Base-by-base conservation (phyloP, 1,140 invertebrate species). In the Nasonia giraulti region DNA sequence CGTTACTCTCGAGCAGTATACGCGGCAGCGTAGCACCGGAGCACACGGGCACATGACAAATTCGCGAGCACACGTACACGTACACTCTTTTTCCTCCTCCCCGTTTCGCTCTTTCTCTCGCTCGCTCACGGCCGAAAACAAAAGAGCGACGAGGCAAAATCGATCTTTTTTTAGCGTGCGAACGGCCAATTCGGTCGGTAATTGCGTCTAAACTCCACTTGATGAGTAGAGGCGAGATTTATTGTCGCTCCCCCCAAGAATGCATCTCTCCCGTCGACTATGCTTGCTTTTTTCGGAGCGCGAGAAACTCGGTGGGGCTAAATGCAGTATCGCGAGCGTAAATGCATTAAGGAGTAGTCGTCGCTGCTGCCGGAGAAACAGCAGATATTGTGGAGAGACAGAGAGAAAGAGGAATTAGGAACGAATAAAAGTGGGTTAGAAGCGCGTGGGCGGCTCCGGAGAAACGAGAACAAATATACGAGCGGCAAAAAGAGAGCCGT, bases 201-300 rank as follows among this genome's bases (percentile, higher is more conserved):
- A 84, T 79, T 84, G 69, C 66, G n/a, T 84, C 31, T 75, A 84
- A 84, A 77, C 50, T 84, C 44, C 20, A 40, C 83, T 84, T 75
- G 78, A 80, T 47, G 69, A 84, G 80, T 31, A 20, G 27, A 73
- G 76, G n/a, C 8, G 37, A 71, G 76, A 80, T 84, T 84, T 84
- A 84, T 84, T 84, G 78, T 84, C 66, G 44, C 20, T 68, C 62
- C 31, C 50, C 14, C 5, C 47, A 55, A 50, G 44, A 83, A 75
- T 68, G 81, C 31, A 76, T 75, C 73, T n/a, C 68, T 8, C 27
- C 40, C 10, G n/a, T 0, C 55, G 17, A 0, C 12, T 14, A 69
- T 8, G 20, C 33, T 44, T 23, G 1, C 12, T 40, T 76, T 69
- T 80, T 68, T 40, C 33, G 55, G 11, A 1, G 7, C 68, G 68